A percentile compares a stretch with the other conserved stretches of the same genome.
phyloP scores from a whole-genome alignment of 2,113 vertebrate species.

The Cranoglanis bouderius region DNA sequence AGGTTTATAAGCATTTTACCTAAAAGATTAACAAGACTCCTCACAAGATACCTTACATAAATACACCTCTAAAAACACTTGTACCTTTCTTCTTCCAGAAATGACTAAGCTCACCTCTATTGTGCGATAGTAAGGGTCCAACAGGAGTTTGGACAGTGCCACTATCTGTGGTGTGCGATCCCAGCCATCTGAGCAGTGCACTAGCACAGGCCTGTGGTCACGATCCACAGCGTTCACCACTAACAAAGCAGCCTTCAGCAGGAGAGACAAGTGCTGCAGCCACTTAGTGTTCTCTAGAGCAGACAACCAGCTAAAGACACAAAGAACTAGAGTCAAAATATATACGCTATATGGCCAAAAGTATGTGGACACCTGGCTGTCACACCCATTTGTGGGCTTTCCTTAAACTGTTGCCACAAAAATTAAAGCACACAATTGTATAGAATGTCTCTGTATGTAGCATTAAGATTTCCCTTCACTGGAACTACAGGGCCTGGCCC shows the following conservation, averaged over 20 bases:
- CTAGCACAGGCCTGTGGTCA: conserved; percentile 89
- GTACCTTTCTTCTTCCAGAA: background rate
- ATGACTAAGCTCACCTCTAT: conserved; percentile 78
- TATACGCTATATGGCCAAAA: background rate
- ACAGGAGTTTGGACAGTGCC: conserved; percentile 90
- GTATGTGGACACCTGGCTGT: background rate
- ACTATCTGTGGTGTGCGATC: conserved; percentile 97
- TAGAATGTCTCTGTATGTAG: too few species aligned
- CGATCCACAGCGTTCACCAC: conserved; percentile 90
- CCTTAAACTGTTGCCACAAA: background rate
- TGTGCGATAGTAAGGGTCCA: conserved; percentile 95
- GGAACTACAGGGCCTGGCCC: too few species aligned
- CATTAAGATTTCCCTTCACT: too few species aligned
- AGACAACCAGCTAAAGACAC: conserved; percentile 87
- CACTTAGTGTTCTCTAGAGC: conserved; percentile 95
- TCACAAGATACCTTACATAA: background rate
- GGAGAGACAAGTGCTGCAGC: conserved; percentile 94
- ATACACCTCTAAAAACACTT: background rate
- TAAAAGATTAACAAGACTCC: background rate
- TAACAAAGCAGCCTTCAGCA: conserved; percentile 88
- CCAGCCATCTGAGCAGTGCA: conserved; percentile 97
- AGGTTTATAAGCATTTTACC: background rate
- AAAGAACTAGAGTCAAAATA: background rate
- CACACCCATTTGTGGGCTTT: background rate
- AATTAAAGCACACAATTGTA: background rate